Evolutionary conservation across 2,113 vertebrate genomes (phyloP), one percentile per base, ranked within the genome.

Genomic region (Noturus placidus): DNA sequence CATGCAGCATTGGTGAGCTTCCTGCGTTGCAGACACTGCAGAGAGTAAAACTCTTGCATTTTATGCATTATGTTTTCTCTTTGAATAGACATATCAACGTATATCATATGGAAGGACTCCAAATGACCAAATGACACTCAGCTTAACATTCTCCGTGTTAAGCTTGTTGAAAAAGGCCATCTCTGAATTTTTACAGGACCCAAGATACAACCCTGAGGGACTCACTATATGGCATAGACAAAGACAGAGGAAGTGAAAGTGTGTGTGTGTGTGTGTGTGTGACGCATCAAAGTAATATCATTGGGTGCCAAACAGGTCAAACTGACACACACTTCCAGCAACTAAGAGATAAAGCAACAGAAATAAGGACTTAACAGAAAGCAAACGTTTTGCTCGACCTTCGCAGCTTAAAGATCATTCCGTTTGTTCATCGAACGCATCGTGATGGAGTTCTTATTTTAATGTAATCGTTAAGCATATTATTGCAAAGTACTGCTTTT

Each of bases 271-370:
- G 33, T 72, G 69, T 38, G 69, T 42, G 87, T 80, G 74, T 84
- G 84, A 65, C 82, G 35, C 87, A 86, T 91, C 82, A 87, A 90
- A 90, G 87, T 67, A 72, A 87, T 87, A 85, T 83, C 87, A 76
- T 74, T 61, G 30, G 54, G 30, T 69, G 89, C 83, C 72, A 90
- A 89, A 90, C 82, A 78, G 33, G 67, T 80, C 42, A 10, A 61
- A 25, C 79, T 61, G 5, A 61, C n/a, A 22, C 50, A 78, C n/a
- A 70, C 67, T 89, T 83, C 57, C 27, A 86, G 30, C 20, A 85
- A 63, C 78, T 30, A 82, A 79, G 59, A 67, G 54, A 6, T 67
- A 76, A 63, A 87, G 25, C 50, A 84, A 84, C 46, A 46, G 35
- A 38, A 87, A 56, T 57, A 80, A 56, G n/a, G 19, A 30, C 61